phyloP scores from a whole-genome alignment of 2,888 invertebrate genomes.

The Drosophila histrio region DNA sequence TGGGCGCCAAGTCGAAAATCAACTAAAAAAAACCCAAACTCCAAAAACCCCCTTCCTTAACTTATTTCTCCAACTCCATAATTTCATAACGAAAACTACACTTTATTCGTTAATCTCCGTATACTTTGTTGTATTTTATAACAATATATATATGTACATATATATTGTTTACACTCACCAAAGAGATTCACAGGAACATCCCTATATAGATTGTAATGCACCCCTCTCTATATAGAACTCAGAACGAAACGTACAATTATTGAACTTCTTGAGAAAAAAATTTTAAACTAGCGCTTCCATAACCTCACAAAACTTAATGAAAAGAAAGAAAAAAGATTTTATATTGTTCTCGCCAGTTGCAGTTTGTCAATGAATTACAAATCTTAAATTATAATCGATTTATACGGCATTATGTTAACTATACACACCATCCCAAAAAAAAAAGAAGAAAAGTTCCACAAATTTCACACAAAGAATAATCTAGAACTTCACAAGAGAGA shows the following conservation, averaged over 20 bases:
- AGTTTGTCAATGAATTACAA: constrained; percentile 10
- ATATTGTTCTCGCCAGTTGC: constrained; percentile 25
- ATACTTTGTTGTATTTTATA: constrained; percentile 5
- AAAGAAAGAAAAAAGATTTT: not conserved
- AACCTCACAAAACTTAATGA: constrained; percentile 26
- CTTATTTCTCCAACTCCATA: not conserved
- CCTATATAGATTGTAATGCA: constrained; percentile 20
- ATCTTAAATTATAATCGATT: constrained; percentile 12
- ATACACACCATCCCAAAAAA: constrained; percentile 31
- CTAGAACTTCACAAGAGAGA: not conserved
- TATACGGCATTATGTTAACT: constrained; percentile 35
- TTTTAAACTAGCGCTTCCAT: constrained; percentile 69
- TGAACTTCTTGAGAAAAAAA: constrained; percentile 47
- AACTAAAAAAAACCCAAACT: constrained; percentile 59
- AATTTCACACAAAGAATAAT: not conserved
- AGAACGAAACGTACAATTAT: constrained; percentile 60
- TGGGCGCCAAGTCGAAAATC: constrained; percentile 54
- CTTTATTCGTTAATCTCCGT: not conserved
- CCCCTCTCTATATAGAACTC: constrained; percentile 7
- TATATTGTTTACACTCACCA: constrained; percentile 13
- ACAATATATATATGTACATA: constrained; percentile 1
- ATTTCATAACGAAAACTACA: constrained; percentile 7
- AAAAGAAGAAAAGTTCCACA: constrained; percentile 24
- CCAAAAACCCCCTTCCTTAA: not conserved
- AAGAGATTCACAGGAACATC: not conserved